Evolutionary conservation across 35 echinoderm and acorn worm species (phyloP).

Genomic region (Diadema setosum): DNA sequence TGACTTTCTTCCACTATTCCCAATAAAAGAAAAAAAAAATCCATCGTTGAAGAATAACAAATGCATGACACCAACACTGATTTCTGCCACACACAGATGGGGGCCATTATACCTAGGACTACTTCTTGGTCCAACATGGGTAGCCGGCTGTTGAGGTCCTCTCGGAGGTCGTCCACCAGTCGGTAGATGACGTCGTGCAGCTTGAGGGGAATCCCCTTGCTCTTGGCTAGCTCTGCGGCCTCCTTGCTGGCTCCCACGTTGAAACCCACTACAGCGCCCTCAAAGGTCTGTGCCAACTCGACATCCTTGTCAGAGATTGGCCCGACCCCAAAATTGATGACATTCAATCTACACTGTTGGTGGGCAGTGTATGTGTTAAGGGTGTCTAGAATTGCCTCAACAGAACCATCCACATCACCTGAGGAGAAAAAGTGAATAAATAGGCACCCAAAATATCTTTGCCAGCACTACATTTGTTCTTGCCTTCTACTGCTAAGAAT

Average conservation of each 20-base stretch:
- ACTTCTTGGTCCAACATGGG: conserved; percentile 65
- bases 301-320: conserved; percentile 88
- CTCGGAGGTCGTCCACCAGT: conserved; percentile 85
- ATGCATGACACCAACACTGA: too few relatives aligned
- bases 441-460: too few relatives aligned
- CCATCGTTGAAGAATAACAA: too few relatives aligned
- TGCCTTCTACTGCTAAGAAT: too few relatives aligned
- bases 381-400: conserved; percentile 90
- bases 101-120: conserved; percentile 57
- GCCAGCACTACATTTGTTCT: too few relatives aligned
- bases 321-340: conserved; percentile 87
- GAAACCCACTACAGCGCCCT: conserved; percentile 83
- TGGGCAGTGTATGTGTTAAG: conserved; percentile 71
- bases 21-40: too few relatives aligned
- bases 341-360: conserved; percentile 81
- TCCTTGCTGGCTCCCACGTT: conserved; percentile 57
- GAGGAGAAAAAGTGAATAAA: neutral
- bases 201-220: conserved; percentile 58
- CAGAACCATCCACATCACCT: conserved; percentile 99
- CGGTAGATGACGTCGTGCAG: conserved; percentile 87
- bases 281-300: conserved; percentile 72
- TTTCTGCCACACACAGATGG: too few relatives aligned
- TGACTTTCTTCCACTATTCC: too few relatives aligned
- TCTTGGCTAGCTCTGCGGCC: conserved; percentile 56
- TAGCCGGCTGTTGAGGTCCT: conserved; percentile 56